Evolutionary conservation across 2,797 vertebrate species (phyloP), one percentile per base, ranked within the genome.

Genomic region (Gallinago nigripennis): DNA sequence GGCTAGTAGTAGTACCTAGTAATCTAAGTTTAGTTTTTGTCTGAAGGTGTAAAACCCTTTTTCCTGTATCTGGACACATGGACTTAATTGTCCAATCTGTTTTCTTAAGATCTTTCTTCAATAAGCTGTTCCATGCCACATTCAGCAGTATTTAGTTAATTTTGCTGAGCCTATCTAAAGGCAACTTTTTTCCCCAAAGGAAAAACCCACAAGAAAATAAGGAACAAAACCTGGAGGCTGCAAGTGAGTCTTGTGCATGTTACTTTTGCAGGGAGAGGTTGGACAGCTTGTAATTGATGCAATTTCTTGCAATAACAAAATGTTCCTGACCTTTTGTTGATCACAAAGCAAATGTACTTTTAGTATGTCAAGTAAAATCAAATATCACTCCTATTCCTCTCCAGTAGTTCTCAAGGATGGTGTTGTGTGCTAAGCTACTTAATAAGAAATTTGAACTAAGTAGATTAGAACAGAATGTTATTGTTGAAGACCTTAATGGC

Each of bases 261-360:
- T 87, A 12, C 57, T 90, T 97, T 88, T 94, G 39, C 63, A 83
- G 71, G 57, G 37, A 68, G 68, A 76, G 57, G 54, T 76, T 94
- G 56, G 7, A 72, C 28, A 71, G 68, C 69, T 94, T 95, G 82
- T 92, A 96, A 91, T 63, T 95, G 95, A 95, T 97, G 93, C 50
- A 95, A 91, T 96, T 97, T 94, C 82, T 95, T 92, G 57, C 76
- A 95, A 88, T 95, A 92, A 91, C 79, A 96, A 88, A 97, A 86
- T 93, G 87, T 95, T 92, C 82, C 64, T 94, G 85, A 94, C 73
- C 80, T 97, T 96, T 78, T 91, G 33, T 79, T 92, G 86, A 88
- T 92, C 86, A 93, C 89, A 95, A 90, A 97, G 83, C 72, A 96
- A 90, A 94, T 90, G 83, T 93, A 85, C 70, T 96, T 97, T 90